phyloP scores from a whole-genome alignment of 2,797 vertebrate genomes.

The Pseudochromis fuscus region DNA sequence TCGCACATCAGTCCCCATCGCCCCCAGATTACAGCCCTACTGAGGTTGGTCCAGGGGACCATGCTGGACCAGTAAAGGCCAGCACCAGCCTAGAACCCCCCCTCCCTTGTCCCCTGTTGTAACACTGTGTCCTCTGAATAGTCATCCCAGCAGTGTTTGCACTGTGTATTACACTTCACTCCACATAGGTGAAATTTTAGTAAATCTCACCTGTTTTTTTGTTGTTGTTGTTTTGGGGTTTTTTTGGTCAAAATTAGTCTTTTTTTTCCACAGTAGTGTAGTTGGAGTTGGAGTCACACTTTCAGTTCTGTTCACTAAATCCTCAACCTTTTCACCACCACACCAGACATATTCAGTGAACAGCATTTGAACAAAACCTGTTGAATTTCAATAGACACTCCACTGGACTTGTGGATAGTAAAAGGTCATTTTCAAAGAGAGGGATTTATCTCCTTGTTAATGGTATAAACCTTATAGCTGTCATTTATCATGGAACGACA shows the following conservation, averaged over 20 bases:
- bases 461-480: conserved; percentile 38
- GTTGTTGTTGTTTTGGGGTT: too few species aligned
- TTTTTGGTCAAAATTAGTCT: neutral
- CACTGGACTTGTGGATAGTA: conserved; percentile 4
- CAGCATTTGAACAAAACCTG: conserved; percentile 34
- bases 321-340: conserved; percentile 19
- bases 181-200: conserved; percentile 19
- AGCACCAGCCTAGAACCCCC: conserved; percentile 54
- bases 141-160: conserved; percentile 43
- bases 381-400: conserved; percentile 26
- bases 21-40: conserved; percentile 81
- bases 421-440: conserved; percentile 21
- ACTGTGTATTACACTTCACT: conserved; percentile 32
- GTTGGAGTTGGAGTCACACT: conserved; percentile 4
- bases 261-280: conserved; percentile 23
- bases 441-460: neutral
- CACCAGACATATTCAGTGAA: conserved; percentile 15
- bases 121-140: conserved; percentile 55
- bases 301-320: conserved; percentile 21
- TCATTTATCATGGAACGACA: conserved; percentile 26
- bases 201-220: neutral
- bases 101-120: conserved; percentile 40
- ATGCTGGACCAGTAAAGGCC: conserved; percentile 64
- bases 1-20: conserved; percentile 73
- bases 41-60: conserved; percentile 78